Evolutionary conservation across 2,888 invertebrate genomes (phyloP).

Genomic region (Anticlea derivata): DNA sequence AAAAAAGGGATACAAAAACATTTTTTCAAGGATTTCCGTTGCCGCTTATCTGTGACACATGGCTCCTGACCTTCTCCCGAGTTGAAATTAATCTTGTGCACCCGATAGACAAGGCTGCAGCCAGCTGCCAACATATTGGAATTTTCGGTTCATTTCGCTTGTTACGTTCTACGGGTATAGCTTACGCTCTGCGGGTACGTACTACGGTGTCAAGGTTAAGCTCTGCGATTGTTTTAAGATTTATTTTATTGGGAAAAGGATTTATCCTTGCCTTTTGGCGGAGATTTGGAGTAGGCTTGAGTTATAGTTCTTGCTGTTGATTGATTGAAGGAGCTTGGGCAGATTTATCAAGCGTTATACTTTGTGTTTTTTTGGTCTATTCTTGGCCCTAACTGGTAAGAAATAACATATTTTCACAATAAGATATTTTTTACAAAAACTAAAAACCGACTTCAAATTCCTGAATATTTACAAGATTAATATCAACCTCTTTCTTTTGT

Average conservation of each 20-base stretch:
- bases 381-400: too few species aligned
- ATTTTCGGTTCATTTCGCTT: slow-evolving; percentile 28
- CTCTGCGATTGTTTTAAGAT: slow-evolving; percentile 18
- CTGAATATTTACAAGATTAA: too few species aligned
- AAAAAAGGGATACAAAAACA: slow-evolving; percentile 3
- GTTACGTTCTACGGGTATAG: slow-evolving; percentile 15
- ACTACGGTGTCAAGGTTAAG: slow-evolving; percentile 16
- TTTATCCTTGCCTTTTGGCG: slow-evolving; percentile 15
- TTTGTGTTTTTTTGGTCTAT: too few species aligned
- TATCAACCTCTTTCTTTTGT: too few species aligned
- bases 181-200: neutral
- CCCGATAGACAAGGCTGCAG: slow-evolving; percentile 27
- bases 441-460: too few species aligned
- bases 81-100: slow-evolving; percentile 26
- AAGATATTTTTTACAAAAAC: too few species aligned
- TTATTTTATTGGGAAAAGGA: slow-evolving; percentile 17
- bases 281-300: slow-evolving; percentile 8
- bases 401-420: too few species aligned
- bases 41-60: slow-evolving; percentile 22
- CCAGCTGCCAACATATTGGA: slow-evolving; percentile 27
- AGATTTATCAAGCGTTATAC: too few species aligned
- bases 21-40: slow-evolving; percentile 2
- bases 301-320: slow-evolving; percentile 6
- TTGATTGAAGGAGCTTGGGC: neutral
- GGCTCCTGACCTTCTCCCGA: slow-evolving; percentile 15